Conservation (phyloP, 2,888 invertebrate genomes). For the Dynastes maya region DNA sequence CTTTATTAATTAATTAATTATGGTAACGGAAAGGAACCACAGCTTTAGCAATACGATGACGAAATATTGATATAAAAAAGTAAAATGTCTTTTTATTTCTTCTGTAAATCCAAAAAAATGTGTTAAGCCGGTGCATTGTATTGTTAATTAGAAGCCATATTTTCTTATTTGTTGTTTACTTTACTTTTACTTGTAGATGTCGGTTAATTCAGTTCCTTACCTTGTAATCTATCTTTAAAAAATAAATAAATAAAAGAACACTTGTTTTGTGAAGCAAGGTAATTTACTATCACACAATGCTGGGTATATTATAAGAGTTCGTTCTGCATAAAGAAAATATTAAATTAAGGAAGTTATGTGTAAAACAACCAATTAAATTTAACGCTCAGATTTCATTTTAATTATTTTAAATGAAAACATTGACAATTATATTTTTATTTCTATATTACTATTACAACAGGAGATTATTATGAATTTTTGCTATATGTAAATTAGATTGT, state of each 20-base stretch:
- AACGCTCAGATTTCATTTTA: slow-evolving; percentile 8
- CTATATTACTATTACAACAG: not conserved
- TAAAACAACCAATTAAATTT: not conserved
- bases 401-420: not conserved
- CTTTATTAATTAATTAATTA: not conserved
- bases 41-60: slow-evolving; percentile 19
- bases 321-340: not conserved
- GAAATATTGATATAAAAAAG: not conserved
- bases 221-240: not conserved
- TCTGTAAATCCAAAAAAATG: not conserved
- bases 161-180: slow-evolving; percentile 9
- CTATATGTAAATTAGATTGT: slow-evolving; percentile 14
- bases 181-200: not conserved
- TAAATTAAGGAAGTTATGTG: not conserved
- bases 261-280: slow-evolving; percentile 27
- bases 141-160: slow-evolving; percentile 28
- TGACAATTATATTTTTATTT: not conserved
- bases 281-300: not conserved
- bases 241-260: slow-evolving; percentile 13
- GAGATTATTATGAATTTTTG: not conserved
- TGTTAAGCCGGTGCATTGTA: slow-evolving; percentile 7
- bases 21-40: slow-evolving; percentile 9
- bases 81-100: too few species aligned
- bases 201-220: slow-evolving; percentile 28
- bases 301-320: not conserved